Base-by-base conservation (phyloP, 2,113 vertebrate species). In the Osmerus eperlanus region DNA sequence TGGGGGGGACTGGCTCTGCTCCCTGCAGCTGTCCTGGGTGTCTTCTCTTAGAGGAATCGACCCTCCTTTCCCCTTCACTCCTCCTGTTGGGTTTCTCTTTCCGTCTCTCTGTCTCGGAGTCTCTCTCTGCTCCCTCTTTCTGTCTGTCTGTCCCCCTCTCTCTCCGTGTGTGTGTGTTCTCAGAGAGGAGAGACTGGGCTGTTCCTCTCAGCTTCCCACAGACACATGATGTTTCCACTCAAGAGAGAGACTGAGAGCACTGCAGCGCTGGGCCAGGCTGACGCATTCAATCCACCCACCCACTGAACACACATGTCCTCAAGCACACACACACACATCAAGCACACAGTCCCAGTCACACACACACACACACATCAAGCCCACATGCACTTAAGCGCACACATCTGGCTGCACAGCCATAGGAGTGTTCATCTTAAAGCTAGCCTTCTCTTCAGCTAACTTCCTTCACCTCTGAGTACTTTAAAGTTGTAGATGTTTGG, bases 171-270 rank as follows among this genome's bases (percentile, higher is more conserved):
- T 15, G n/a, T 73, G 75, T 79, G 71, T 58, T 76, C 70, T 82
- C 67, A 71, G 79, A 65, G 61, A n/a, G 66, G 78, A 81, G 77
- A 80, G 81, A 79, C 74, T 13, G 80, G 73, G 77, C 76, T 75
- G 82, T 75, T 87, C 72, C 81, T 81, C 76, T 68, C 78, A 76
- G 73, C 74, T 82, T 85, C 88, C 81, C 80, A 73, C 81, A 83
- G 77, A 84, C 80, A 72, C 88, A 89, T 86, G 83, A 84, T 87
- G 84, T 89, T 90, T 88, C 83, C 88, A 87, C 86, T 83, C 74
- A 78, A 79, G 66, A 36, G 71, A 80, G 81, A 73, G 83, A 82
- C 78, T 69, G 72, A 84, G 80, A 66, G 75, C 77, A 52, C 75
- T 79, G 84, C 86, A 75, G 84, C 80, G 83, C 68, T 51, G 71